Base-by-base conservation (phyloP, 2,888 invertebrate species). In the Eilema depressum region DNA sequence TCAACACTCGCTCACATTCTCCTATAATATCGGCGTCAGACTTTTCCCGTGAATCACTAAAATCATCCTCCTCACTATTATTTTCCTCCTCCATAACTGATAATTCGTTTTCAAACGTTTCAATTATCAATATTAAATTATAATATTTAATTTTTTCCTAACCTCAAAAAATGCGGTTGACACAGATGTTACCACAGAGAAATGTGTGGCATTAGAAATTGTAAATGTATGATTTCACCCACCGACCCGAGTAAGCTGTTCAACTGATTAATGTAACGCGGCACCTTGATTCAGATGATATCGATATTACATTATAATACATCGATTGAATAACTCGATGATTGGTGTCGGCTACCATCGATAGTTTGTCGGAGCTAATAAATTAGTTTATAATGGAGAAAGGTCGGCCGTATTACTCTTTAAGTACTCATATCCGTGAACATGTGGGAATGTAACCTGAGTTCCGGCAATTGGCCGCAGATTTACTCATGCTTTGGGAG, bases 161-260 rank as follows among this genome's bases (percentile, higher is more conserved):
- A n/a, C n/a, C n/a, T n/a, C n/a, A n/a, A n/a, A n/a, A n/a, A n/a
- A n/a, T n/a, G n/a, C n/a, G n/a, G n/a, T n/a, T n/a, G n/a, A n/a
- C n/a, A n/a, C n/a, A n/a, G n/a, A n/a, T n/a, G n/a, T n/a, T n/a
- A n/a, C n/a, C n/a, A n/a, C n/a, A n/a, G n/a, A n/a, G n/a, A n/a
- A n/a, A n/a, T n/a, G n/a, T n/a, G n/a, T n/a, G n/a, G 68, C 70
- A 74, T 81, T 74, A 79, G 79, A 79, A 75, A 73, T 68, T 75
- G 70, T 33, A 41, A 64, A 30, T 25, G 68, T 75, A 57, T 68
- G 77, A 69, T 79, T 77, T 81, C 74, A 75, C 75, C 70, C 60
- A 69, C 69, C 60, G 70, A 76, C 73, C 71, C 47, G 53, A 37
- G 63, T 20, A 20, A 47, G 20, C 53, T 63, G 66, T 75, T 73